Percentiles rank a stretch among this genome's conserved stretches.
Evolutionary conservation across 2,888 invertebrate genomes (phyloP).

Genomic region (Neelides folsomi): DNA sequence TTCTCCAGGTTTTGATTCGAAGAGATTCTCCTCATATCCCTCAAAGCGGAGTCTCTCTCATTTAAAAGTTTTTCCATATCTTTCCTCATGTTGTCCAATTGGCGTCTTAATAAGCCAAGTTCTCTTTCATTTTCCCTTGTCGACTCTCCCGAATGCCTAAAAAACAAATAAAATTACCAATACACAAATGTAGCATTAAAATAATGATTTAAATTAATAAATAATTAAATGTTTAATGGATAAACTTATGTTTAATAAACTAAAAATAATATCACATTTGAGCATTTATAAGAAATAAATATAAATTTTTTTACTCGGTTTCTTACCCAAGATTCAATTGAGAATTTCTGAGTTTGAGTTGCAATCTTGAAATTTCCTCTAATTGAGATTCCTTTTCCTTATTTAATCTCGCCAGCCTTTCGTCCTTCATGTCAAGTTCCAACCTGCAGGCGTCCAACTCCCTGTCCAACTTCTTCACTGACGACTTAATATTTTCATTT

Average conservation of each 20-base stretch:
- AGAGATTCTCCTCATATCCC: slow-evolving; percentile 16
- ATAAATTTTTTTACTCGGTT: too few relatives aligned
- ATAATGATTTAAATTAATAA: too few relatives aligned
- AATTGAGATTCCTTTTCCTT: slow-evolving; percentile 13
- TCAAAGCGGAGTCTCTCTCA: slow-evolving; percentile 24
- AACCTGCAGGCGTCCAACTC: slow-evolving; percentile 28
- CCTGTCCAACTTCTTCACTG: slow-evolving; percentile 21
- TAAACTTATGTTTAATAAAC: too few relatives aligned
- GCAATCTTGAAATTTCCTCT: slow-evolving; percentile 17
- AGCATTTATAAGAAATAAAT: too few relatives aligned
- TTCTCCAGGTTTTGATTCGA: slow-evolving; percentile 16
- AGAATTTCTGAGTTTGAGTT: slow-evolving; percentile 22
- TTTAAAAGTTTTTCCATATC: slow-evolving; percentile 20
- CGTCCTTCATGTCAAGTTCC: slow-evolving; percentile 28
- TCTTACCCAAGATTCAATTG: slow-evolving; percentile 24
- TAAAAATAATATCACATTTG: too few relatives aligned
- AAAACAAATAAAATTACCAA: neutral
- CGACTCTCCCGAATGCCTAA: slow-evolving; percentile 23
- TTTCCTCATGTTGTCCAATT: slow-evolving; percentile 16
- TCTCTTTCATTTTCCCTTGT: slow-evolving; percentile 25
- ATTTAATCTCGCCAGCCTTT: slow-evolving; percentile 16
- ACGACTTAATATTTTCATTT: slow-evolving; percentile 12
- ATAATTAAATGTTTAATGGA: too few relatives aligned
- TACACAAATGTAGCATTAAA: too few relatives aligned
- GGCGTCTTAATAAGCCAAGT: slow-evolving; percentile 14